Percentiles rank a stretch among this genome's conserved stretches.
phyloP scores from a whole-genome alignment of 2,113 vertebrate species.

The Monopterus albus region DNA sequence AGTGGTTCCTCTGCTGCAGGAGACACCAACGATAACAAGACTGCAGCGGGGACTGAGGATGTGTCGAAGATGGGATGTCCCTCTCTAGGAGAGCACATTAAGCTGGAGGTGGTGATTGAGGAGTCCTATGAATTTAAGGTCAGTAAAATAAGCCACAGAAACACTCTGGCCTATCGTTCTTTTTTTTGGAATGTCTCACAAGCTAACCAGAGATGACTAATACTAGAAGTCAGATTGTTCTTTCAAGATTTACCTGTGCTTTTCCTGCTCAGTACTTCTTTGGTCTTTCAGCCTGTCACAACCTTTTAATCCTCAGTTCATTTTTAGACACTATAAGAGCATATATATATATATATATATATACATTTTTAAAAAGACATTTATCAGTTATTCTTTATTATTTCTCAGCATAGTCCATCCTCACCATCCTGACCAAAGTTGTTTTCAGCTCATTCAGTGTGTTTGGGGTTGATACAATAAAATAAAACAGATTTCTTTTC shows the following conservation, averaged over 20 bases:
- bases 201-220: neutral
- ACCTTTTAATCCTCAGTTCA: too few species aligned
- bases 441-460: too few species aligned
- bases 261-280: neutral
- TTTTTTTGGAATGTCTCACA: neutral
- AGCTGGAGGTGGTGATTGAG: constrained; percentile 85
- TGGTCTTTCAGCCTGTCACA: too few species aligned
- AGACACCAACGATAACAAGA: constrained; percentile 85
- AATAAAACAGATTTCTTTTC: too few species aligned
- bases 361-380: too few species aligned
- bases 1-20: constrained; percentile 60
- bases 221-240: neutral
- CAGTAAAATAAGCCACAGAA: constrained; percentile 14
- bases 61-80: constrained; percentile 87
- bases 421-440: too few species aligned
- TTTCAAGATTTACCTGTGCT: neutral
- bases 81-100: constrained; percentile 83
- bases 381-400: too few species aligned
- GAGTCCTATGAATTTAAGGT: constrained; percentile 88
- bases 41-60: constrained; percentile 73
- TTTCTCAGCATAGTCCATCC: too few species aligned
- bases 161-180: neutral
- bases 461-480: too few species aligned
- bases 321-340: too few species aligned
- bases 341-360: too few species aligned